These are phyloP conservation scores for Caerostris extrusa DNA, from an alignment of 1,140 invertebrate species.

Conservation along the genomic window DNA sequence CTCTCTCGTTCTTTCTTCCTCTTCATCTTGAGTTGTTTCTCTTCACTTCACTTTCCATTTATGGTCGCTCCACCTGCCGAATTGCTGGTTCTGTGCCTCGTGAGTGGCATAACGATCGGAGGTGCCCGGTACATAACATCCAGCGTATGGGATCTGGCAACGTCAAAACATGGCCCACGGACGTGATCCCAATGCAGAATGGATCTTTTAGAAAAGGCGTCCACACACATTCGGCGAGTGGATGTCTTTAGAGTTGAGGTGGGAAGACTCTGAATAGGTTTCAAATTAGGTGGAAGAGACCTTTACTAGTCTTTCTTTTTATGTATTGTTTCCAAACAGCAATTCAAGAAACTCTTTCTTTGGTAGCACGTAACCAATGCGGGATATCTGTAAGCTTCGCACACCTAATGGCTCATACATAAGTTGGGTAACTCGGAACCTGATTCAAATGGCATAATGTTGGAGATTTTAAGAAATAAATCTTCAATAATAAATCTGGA, in stretches of 20 bases:
- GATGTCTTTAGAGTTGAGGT: conserved; percentile 1
- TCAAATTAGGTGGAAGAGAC: conserved; percentile 56
- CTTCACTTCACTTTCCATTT: conserved; percentile 70
- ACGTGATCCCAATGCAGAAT: conserved; percentile 62
- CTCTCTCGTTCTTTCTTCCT: background rate
- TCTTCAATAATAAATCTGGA: no score
- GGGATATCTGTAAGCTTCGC: background rate
- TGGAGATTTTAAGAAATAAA: no score
- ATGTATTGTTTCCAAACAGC: conserved; percentile 20
- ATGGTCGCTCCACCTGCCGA: conserved; percentile 62
- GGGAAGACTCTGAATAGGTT: conserved; percentile 61
- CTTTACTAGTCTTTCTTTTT: background rate
- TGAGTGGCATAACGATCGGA: conserved; percentile 46
- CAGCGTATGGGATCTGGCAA: conserved; percentile 23
- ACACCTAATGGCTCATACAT: background rate
- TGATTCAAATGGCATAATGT: no score
- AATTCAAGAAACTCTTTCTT: background rate
- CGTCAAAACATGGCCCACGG: conserved; percentile 15
- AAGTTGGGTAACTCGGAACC: background rate
- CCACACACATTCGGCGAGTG: conserved; percentile 32
- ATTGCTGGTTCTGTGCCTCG: conserved; percentile 53
- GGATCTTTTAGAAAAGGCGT: conserved; percentile 34
- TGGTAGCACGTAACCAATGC: background rate
- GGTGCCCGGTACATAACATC: conserved; percentile 38
- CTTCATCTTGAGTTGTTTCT: conserved; percentile 14